Conservation (phyloP, 2,113 vertebrate genomes). For the Carollia perspicillata region DNA sequence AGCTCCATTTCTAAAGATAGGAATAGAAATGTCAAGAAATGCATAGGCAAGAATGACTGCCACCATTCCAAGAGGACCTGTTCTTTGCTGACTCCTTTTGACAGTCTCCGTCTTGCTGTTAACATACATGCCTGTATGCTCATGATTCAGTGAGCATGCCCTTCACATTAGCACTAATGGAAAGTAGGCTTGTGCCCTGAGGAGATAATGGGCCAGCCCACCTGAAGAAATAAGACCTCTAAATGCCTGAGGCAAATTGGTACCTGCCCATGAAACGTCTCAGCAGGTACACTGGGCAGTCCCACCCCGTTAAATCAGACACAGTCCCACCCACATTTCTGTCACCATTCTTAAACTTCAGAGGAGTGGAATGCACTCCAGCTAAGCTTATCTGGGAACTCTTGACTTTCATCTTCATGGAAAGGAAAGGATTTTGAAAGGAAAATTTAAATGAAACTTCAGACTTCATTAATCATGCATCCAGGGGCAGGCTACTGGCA, state of each 20-base stretch:
- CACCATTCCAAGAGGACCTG: neutral
- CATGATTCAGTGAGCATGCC: conserved; percentile 71
- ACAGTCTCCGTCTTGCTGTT: neutral
- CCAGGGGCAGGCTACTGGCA: conserved; percentile 67
- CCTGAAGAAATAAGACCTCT: conserved; percentile 72
- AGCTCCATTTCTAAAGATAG: conserved; percentile 20
- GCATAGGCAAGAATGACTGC: conserved; percentile 31
- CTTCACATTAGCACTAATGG: conserved; percentile 76
- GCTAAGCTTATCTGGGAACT: conserved; percentile 72
- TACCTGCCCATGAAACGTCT: conserved; percentile 75
- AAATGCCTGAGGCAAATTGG: conserved; percentile 71
- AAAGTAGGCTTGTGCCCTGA: conserved; percentile 71
- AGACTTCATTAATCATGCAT: conserved; percentile 61
- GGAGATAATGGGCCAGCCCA: conserved; percentile 54
- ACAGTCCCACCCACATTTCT: neutral
- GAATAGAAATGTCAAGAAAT: neutral
- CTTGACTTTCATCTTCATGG: conserved; percentile 70
- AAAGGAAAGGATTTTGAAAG: conserved; percentile 73
- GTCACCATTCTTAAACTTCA: conserved; percentile 55
- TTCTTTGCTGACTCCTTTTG: neutral
- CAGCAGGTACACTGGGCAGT: conserved; percentile 63
- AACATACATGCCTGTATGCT: neutral
- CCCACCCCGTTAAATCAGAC: conserved; percentile 60
- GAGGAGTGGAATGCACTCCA: conserved; percentile 57
- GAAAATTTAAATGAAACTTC: conserved; percentile 75